phyloP scores from a whole-genome alignment of 2,113 vertebrate genomes.

The Bos indicus region DNA sequence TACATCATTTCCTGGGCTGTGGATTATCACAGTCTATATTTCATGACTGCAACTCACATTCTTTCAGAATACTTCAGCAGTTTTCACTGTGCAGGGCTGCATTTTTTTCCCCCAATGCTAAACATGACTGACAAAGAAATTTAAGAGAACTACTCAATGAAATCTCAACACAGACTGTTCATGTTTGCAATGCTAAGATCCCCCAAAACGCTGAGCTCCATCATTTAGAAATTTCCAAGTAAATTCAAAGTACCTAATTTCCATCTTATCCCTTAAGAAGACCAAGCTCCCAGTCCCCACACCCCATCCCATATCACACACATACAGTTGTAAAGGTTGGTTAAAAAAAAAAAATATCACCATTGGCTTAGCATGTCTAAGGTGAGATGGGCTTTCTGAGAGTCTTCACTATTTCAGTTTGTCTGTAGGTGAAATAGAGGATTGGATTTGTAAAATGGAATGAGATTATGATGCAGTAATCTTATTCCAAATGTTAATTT shows the following conservation, averaged over 20 bases:
- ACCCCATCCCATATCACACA: too few species aligned
- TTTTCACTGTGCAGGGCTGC: background rate
- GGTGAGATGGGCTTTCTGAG: background rate
- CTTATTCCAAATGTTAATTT: slow-evolving; percentile 57
- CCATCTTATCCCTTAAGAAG: background rate
- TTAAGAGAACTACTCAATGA: background rate
- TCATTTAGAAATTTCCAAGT: background rate
- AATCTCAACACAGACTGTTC: background rate
- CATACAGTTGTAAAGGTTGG: background rate
- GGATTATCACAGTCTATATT: background rate
- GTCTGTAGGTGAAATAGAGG: background rate
- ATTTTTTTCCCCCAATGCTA: background rate
- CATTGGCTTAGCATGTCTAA: background rate
- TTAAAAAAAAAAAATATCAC: background rate
- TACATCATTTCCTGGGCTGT: background rate
- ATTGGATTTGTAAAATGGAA: background rate
- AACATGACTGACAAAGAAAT: slow-evolving; percentile 11
- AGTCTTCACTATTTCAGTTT: slow-evolving; percentile 33
- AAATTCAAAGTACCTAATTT: slow-evolving; percentile 32
- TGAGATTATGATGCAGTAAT: slow-evolving; percentile 34
- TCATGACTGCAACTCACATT: background rate
- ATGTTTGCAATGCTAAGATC: slow-evolving; percentile 44
- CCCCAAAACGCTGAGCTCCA: background rate
- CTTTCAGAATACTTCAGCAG: background rate
- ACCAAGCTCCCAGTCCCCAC: background rate